Evolutionary conservation across 2,888 invertebrate genomes (phyloP).

Genomic region (Ferdinandea cuprea): DNA sequence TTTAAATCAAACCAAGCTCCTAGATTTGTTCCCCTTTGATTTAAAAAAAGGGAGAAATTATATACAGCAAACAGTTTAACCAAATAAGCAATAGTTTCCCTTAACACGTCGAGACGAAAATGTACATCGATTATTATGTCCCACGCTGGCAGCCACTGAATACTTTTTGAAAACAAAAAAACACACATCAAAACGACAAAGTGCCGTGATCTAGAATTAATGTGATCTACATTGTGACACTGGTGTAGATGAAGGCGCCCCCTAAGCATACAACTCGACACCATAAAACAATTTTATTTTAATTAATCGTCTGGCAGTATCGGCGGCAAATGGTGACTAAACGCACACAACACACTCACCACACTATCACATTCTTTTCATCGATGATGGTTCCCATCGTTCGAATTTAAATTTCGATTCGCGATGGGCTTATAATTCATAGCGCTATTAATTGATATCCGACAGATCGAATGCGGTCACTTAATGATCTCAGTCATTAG

Average conservation of each 20-base stretch:
- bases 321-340: slow-evolving; percentile 52
- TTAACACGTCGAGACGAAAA: no score
- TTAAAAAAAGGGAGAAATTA: no score
- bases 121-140: no score
- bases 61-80: no score
- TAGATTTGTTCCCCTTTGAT: no score
- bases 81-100: no score
- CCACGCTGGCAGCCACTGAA: not conserved
- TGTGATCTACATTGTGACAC: slow-evolving; percentile 43
- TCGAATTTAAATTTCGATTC: slow-evolving; percentile 67
- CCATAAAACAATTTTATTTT: slow-evolving; percentile 51
- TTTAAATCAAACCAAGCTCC: no score
- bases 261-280: slow-evolving; percentile 27
- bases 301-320: slow-evolving; percentile 60
- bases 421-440: slow-evolving; percentile 59
- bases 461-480: slow-evolving; percentile 65
- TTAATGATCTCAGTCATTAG: slow-evolving; percentile 65
- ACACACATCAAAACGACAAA: slow-evolving; percentile 1
- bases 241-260: slow-evolving; percentile 29
- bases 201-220: slow-evolving; percentile 29
- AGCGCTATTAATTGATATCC: slow-evolving; percentile 64
- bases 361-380: not conserved
- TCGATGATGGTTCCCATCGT: slow-evolving; percentile 56
- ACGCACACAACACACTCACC: slow-evolving; percentile 2
- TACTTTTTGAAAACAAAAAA: not conserved